A percentile compares a stretch with the other conserved stretches of the same genome.
Evolutionary conservation across 2,113 vertebrate species (phyloP).

Genomic region (Thamnaconus septentrionalis): DNA sequence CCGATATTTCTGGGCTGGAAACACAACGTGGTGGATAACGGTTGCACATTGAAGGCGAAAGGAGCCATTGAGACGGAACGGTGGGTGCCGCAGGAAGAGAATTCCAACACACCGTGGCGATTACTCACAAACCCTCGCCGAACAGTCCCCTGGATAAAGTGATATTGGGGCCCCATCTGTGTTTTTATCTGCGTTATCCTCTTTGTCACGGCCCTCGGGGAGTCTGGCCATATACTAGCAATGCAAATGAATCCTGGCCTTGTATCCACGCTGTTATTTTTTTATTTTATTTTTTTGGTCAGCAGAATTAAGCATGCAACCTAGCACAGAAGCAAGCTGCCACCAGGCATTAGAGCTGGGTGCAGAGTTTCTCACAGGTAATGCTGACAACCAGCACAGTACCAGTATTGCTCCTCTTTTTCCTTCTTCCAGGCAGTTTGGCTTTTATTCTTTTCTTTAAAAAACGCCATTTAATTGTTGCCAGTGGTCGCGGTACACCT

Average conservation of each 20-base stretch:
- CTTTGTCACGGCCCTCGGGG: constrained; percentile 28
- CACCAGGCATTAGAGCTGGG: neutral
- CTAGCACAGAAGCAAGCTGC: constrained; percentile 8
- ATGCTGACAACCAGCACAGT: constrained; percentile 5
- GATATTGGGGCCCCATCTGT: constrained; percentile 13
- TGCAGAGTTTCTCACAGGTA: constrained; percentile 3
- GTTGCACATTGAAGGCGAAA: neutral
- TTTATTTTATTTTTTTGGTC: constrained; percentile 17
- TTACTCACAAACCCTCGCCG: constrained; percentile 3
- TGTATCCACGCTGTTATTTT: neutral
- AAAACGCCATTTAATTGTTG: too few species aligned
- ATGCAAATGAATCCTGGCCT: neutral
- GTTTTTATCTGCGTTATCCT: constrained; percentile 24
- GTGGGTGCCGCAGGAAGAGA: neutral
- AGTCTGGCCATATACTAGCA: neutral
- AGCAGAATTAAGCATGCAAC: constrained; percentile 34
- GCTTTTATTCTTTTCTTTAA: too few species aligned
- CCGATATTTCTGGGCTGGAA: neutral
- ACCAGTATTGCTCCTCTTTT: too few species aligned
- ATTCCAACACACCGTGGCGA: neutral
- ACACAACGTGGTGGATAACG: neutral
- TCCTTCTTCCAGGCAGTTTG: too few species aligned
- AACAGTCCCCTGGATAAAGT: constrained; percentile 4
- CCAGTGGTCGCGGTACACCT: too few species aligned
- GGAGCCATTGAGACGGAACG: neutral